Base-by-base conservation (phyloP, 2,888 invertebrate species). In the Amaurobius ferox region DNA sequence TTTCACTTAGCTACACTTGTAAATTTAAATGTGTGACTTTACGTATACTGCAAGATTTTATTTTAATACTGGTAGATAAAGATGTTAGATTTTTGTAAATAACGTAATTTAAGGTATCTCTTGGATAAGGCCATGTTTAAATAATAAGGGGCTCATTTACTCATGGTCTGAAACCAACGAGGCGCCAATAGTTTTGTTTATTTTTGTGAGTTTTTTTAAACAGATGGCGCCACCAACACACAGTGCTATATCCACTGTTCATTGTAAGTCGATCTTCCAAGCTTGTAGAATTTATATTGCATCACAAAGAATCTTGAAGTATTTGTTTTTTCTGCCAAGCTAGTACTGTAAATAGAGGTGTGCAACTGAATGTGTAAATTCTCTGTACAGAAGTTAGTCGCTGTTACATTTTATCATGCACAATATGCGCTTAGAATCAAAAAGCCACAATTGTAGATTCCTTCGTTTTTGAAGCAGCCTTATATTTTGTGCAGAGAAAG, bases 101-200 rank as follows among this genome's bases (percentile, higher is more conserved):
- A n/a, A 66, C n/a, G n/a, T 16, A 19, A 66, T n/a, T 19, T 26
- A 32, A 48, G 76, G 71, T 66, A 67, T 70, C 85, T 68, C 79
- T 68, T 78, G 61, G 62, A 44, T 44, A 67, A 23, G 73, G 85
- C 85, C 79, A 86, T 79, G 68, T 67, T 68, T 86, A 86, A 86
- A 86, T 86, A 73, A 68, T 40, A 68, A 44, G 85, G 85, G 85
- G 85, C 85, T 86, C 85, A 86, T 86, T 86, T 86, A 72, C 73
- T 11, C 19, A 79, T 86, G 85, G 83, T 77, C 70, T 67, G 19
- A 19, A n/a, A 32, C 71, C n/a, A 48, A 71, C 29, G 35, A 71
- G 66, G 61, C 62, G 39, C 44, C 64, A 35, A 26, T 0, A 71
- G n/a, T 64, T 71, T 32, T 26, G 26, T 35, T 39, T 26, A 16